A percentile compares a stretch with the other conserved stretches of the same genome.
Evolutionary conservation across 2,888 invertebrate genomes (phyloP).

Genomic region (Himalopsyche anomala): DNA sequence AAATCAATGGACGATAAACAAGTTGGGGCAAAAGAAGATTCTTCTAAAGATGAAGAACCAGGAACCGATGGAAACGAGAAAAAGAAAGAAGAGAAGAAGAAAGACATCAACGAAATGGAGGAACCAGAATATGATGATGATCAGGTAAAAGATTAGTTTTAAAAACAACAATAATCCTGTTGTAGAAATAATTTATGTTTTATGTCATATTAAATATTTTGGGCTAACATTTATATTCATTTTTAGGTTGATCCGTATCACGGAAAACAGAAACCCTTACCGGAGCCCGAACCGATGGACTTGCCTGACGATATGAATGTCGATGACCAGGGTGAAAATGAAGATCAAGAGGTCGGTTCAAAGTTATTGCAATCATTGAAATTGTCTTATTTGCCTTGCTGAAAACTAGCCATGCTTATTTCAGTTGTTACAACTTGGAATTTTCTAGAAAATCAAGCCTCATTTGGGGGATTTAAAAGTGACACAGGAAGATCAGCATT

Average conservation of each 20-base stretch:
- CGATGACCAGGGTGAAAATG: constrained; percentile 83
- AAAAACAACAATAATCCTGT: not conserved
- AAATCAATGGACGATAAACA: constrained; percentile 82
- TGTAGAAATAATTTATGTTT: not conserved
- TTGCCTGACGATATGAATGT: constrained; percentile 91
- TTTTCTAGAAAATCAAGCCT: too few relatives aligned
- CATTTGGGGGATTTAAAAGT: too few relatives aligned
- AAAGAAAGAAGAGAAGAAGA: constrained; percentile 77
- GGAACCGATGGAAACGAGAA: constrained; percentile 77
- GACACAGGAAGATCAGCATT: too few relatives aligned
- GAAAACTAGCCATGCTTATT: too few relatives aligned
- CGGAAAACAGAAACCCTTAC: constrained; percentile 85
- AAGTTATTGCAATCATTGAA: not conserved
- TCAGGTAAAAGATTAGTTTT: constrained; percentile 74
- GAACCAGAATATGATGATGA: constrained; percentile 88
- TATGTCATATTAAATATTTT: not conserved
- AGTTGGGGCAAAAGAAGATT: constrained; percentile 85
- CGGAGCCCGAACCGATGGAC: constrained; percentile 91
- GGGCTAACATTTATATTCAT: constrained; percentile 49
- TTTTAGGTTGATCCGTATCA: constrained; percentile 85
- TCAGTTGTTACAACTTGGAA: too few relatives aligned
- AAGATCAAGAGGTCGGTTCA: constrained; percentile 70
- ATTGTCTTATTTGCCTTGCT: too few relatives aligned
- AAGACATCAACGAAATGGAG: constrained; percentile 90
- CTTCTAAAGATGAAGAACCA: constrained; percentile 76